Conservation (phyloP, 2,113 vertebrate genomes). For the Ursus arctos region DNA sequence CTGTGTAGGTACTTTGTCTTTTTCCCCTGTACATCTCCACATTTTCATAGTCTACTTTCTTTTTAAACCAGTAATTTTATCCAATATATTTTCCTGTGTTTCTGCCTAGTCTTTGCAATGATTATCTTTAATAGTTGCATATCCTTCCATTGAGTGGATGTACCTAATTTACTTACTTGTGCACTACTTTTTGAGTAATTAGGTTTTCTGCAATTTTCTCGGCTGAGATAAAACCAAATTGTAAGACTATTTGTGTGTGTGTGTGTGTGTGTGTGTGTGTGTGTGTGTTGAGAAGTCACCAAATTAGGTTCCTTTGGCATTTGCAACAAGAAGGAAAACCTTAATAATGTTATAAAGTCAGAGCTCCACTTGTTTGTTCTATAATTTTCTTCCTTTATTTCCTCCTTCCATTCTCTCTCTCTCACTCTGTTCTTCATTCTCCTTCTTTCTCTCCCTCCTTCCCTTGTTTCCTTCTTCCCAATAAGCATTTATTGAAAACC, state of each 20-base stretch:
- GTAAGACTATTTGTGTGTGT: neutral
- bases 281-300: constrained; percentile 10
- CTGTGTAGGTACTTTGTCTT: neutral
- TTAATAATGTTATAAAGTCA: constrained; percentile 37
- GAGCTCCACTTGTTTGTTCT: neutral
- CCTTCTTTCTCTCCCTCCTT: neutral
- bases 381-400: neutral
- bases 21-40: neutral
- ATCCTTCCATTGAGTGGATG: constrained; percentile 50
- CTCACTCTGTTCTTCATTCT: neutral
- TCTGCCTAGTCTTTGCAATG: constrained; percentile 37
- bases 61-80: constrained; percentile 26
- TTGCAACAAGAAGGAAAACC: neutral
- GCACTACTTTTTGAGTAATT: constrained; percentile 68
- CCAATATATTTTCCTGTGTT: constrained; percentile 41
- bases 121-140: constrained; percentile 66
- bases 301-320: constrained; percentile 21
- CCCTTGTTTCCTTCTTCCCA: neutral
- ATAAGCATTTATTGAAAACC: neutral
- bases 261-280: neutral
- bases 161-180: constrained; percentile 65
- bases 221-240: constrained; percentile 61
- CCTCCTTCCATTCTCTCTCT: neutral
- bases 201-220: constrained; percentile 64
- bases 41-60: constrained; percentile 46